Base-by-base conservation (phyloP, 1,140 invertebrate species). In the Vanessa atalanta region DNA sequence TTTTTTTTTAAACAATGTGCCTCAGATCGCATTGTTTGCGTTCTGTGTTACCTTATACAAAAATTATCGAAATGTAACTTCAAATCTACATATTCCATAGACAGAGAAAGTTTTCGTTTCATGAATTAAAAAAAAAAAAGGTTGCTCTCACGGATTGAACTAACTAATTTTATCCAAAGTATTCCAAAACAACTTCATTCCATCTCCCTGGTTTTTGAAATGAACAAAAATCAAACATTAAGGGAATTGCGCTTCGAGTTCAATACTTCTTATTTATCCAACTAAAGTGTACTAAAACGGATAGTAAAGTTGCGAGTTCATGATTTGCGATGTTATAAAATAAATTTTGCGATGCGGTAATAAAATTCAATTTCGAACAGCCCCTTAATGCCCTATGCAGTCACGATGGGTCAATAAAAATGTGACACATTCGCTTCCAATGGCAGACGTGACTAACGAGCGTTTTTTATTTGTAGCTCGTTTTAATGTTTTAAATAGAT, bases 401-500 rank as follows among this genome's bases (percentile, higher is more conserved):
- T 51, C 23, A 48, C 20, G 53, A 47, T 43, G 23, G 69, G 69
- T 37, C 69, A 64, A 70, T 64, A 70, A 47, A 61, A 70, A 16
- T 70, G 69, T 64, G 48, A 53, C 26, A 70, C 57, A 70, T 70
- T 65, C 47, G 37, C 55, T 7, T 60, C 47, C 57, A 16, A 50
- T 48, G 57, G 60, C 57, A 63, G 47, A 70, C 69, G 69, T 61
- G 69, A 64, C 57, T 47, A 31, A 47, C 7, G 2, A 50, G 53
- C 16, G 47, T 63, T 47, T 47, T 61, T 64, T 50, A 70, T 69
- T 48, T 69, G 53, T 2, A 60, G 20, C 23, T 47, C 47, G 14
- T 70, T 51, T 60, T 48, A 70, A 70, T 37, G 47, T 55, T 70
- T 64, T 50, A 63, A 64, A 70, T 70, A 63, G 57, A 70, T 53